These are phyloP conservation scores for Xanthia togata DNA, from an alignment of 2,888 invertebrate genomes.

Conservation along the genomic window DNA sequence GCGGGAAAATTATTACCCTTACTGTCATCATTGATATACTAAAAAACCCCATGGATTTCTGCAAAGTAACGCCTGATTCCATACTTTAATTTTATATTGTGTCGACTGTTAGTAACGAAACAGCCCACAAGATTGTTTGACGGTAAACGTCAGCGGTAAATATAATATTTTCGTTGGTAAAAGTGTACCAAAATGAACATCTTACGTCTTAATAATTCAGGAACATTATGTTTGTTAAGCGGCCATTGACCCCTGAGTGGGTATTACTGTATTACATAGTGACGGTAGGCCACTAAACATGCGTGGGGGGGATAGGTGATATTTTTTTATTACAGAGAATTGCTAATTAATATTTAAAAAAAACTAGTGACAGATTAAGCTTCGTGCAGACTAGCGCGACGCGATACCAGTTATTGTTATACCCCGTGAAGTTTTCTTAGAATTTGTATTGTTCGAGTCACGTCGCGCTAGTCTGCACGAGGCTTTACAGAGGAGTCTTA, in stretches of 20 bases:
- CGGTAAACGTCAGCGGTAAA: not conserved
- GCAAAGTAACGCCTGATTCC: not conserved
- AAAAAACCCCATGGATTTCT: too few relatives aligned
- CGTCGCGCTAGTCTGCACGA: too few relatives aligned
- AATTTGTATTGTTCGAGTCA: too few relatives aligned
- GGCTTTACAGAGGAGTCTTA: too few relatives aligned
- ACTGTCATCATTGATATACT: too few relatives aligned
- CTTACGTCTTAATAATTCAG: constrained; percentile 58
- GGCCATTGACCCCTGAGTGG: constrained; percentile 57
- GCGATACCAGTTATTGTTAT: too few relatives aligned
- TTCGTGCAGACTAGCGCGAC: too few relatives aligned
- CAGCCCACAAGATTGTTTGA: not conserved
- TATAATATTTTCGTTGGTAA: constrained; percentile 3
- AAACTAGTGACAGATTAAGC: too few relatives aligned
- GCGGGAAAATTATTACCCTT: too few relatives aligned
- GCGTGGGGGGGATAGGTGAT: constrained; percentile 1
- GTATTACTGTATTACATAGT: constrained; percentile 59
- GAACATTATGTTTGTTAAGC: constrained; percentile 50
- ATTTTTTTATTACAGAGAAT: not conserved
- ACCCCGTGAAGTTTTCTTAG: too few relatives aligned
- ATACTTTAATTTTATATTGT: too few relatives aligned
- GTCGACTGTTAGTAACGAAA: not conserved
- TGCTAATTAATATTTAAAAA: too few relatives aligned
- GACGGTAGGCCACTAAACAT: constrained; percentile 36
- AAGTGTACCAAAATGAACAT: constrained; percentile 14